Base-by-base conservation (phyloP, 2,888 invertebrate genomes). In the Hirtodrosophila histrioides region DNA sequence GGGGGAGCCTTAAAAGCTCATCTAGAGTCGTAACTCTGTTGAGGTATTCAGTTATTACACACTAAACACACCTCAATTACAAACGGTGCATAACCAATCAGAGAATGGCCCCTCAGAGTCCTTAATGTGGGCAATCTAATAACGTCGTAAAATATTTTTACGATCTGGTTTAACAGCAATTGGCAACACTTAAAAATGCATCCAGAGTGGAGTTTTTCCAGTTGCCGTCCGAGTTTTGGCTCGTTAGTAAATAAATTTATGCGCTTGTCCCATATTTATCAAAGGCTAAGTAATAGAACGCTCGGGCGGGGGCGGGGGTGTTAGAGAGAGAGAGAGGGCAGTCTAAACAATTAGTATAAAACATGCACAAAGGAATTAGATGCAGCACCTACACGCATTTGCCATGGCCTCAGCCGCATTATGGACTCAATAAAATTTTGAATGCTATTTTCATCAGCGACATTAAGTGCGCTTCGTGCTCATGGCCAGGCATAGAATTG, bases 211-310 rank as follows among this genome's bases (percentile, higher is more conserved):
- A 58, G 49, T 51, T 41, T 44, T 56, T 55, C 55, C 55, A 49
- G 62, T 50, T 56, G 35, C 17, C 27, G 6, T 61, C 51, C 61
- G 27, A 40, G 45, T 56, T 69, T 51, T 51, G 56, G 51, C 67
- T 75, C 75, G 79, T 88, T 88, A 78, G 81, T 75, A 75, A 78
- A 58, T 40, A 61, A 80, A 83, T 81, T 86, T 86, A 86, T 81
- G 67, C 68, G 66, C 71, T 65, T 76, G 79, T 88, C 69, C 81
- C 79, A 86, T 81, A 83, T 83, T 78, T 81, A 78, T 75, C 68
- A 73, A 12, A n/a, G 9, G 7, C 7, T 23, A 9, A 39, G n/a
- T 5, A 36, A 7, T 3, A 24, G 23, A 29, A 24, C n/a, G n/a
- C n/a, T n/a, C n/a, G n/a, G 2, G 17, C 17, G 17, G 17, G 17